Evolutionary conservation across 2,797 vertebrate species (phyloP), one percentile per base, ranked within the genome.

Genomic region (Sylvilagus floridanus): DNA sequence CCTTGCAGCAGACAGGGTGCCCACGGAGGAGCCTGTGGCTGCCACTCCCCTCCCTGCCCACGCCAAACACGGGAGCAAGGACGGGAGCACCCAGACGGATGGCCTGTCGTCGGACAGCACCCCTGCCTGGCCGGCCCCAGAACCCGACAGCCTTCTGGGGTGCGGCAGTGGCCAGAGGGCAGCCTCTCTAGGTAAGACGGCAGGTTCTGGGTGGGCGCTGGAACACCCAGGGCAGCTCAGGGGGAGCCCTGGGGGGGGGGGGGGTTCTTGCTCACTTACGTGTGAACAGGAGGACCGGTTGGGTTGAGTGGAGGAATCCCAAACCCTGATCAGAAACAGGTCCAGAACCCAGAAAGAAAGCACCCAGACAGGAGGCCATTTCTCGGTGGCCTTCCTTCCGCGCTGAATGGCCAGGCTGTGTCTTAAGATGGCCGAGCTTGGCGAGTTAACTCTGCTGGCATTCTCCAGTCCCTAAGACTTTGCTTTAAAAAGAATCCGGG

Each of bases 81-180:
- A 99, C 17, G 98, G 98, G 86, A 98, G 99, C 97, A 99, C 99
- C 7, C 99, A 99, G 96, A 99, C 99, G 0, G 98, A 99, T 0
- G 81, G 96, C 47, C 88, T 2, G 7, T 47, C 42, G 0, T 57
- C 92, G 0, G 98, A 99, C 2, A 96, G 95, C 60, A 24, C 76
- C 60, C 28, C 90, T 30, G 0, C 93, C 1, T n/a, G 95, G 97
- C 96, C 96, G 95, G 35, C 97, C 47, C 96, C 93, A 81, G 76
- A 97, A 69, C 62, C 97, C 0, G 95, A 97, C 10, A 95, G 97
- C 83, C 75, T 82, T 24, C 92, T 77, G 24, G 93, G 97, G 75
- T 97, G 90, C 60, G 92, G 65, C 69, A 83, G 85, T 71, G 28
- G 26, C 83, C 92, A 89, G 0, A 72, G 93, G 0, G 90, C 95